Evolutionary conservation across 2,113 vertebrate species (phyloP).

Genomic region (Terrapene triunguis): DNA sequence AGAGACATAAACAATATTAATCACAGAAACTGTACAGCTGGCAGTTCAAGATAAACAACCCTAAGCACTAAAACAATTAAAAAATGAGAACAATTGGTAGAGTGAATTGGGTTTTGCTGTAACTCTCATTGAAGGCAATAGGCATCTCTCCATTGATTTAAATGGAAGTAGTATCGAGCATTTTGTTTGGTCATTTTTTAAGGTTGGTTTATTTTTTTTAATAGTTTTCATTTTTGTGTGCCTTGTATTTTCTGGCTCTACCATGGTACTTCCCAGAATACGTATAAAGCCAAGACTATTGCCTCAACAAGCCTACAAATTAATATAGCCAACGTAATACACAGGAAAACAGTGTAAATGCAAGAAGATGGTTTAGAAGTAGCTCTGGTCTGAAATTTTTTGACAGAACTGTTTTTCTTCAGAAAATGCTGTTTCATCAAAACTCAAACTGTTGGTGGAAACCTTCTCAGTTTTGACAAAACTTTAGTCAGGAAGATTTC

Average conservation of each 20-base stretch:
- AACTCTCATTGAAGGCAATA: not conserved
- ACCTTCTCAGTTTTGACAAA: not conserved
- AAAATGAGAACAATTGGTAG: not conserved
- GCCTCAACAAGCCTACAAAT: not conserved
- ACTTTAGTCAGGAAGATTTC: not conserved
- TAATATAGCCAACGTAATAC: not conserved
- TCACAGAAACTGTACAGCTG: not conserved
- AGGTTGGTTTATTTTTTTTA: not conserved
- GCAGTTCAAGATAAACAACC: not conserved
- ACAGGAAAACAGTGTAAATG: not conserved
- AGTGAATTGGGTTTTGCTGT: accelerated
- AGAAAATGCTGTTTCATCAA: not conserved
- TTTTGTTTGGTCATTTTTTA: not conserved
- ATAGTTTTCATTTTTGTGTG: accelerated
- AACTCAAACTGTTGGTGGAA: not conserved
- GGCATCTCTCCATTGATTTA: not conserved
- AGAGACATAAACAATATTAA: accelerated
- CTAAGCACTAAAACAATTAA: not conserved
- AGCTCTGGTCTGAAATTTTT: not conserved
- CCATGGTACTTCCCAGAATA: not conserved
- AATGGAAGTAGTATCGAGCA: not conserved
- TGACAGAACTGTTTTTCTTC: not conserved
- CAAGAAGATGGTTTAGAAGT: not conserved
- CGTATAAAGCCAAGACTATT: not conserved
- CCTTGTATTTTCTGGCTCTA: not conserved